phyloP scores from a whole-genome alignment of 2,888 invertebrate species.

The Ernsta delagoae region DNA sequence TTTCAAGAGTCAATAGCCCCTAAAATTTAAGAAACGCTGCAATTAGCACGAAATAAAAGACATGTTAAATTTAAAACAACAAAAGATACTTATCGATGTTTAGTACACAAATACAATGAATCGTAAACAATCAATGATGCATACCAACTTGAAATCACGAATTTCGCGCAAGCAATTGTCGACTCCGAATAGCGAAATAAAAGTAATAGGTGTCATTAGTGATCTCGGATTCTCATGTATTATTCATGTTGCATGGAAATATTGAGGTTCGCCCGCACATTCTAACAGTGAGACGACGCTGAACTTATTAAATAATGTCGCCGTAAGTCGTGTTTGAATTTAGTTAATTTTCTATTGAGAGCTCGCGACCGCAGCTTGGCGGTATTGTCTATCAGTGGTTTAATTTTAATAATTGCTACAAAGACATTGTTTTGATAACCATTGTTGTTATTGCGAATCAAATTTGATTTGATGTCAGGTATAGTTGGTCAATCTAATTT shows the following conservation, averaged over 20 bases:
- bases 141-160: constrained; percentile 19
- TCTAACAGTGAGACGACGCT: constrained; percentile 19
- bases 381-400: background rate
- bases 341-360: constrained; percentile 19
- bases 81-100: too few species aligned
- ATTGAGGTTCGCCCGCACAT: constrained; percentile 28
- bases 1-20: too few species aligned
- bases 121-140: background rate
- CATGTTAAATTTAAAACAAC: too few species aligned
- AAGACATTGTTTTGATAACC: background rate
- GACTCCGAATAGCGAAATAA: constrained; percentile 23
- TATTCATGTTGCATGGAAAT: constrained; percentile 41
- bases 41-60: too few species aligned
- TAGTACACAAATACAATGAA: too few species aligned
- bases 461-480: background rate
- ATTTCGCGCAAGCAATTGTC: constrained; percentile 19
- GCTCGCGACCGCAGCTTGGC: background rate
- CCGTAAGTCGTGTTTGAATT: constrained; percentile 14
- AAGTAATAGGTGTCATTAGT: constrained; percentile 40
- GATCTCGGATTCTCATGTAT: constrained; percentile 40
- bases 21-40: too few species aligned
- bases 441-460: background rate
- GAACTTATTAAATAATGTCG: constrained; percentile 34
- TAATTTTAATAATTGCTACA: constrained; percentile 5
- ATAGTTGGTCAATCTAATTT: background rate